A percentile compares a stretch with the other conserved stretches of the same genome.
Conservation (phyloP, 2,113 vertebrate species). For the Plectropomus leopardus region DNA sequence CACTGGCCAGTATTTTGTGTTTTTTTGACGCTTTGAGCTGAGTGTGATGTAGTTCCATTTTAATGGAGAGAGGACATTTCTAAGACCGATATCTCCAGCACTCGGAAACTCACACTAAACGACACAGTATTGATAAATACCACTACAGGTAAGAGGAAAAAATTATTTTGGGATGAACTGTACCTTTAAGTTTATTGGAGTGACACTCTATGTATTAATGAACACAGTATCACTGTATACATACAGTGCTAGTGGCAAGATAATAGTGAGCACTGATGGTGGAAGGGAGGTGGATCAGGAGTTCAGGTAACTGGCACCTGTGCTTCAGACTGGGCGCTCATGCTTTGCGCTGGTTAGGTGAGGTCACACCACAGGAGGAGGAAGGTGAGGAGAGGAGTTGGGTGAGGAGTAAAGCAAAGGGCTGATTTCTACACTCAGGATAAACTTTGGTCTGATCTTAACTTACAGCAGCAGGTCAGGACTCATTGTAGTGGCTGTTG, state of each 20-base stretch:
- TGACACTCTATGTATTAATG: background rate
- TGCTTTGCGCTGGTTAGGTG: conserved; percentile 69
- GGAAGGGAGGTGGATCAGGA: conserved; percentile 4
- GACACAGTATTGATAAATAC: too few relatives aligned
- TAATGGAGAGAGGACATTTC: too few relatives aligned
- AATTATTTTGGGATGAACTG: too few relatives aligned
- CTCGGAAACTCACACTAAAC: too few relatives aligned
- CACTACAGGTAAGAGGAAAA: too few relatives aligned
- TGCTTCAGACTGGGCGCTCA: conserved; percentile 59
- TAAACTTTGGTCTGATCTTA: background rate
- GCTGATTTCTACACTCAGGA: conserved; percentile 24
- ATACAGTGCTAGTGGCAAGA: background rate
- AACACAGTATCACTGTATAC: conserved; percentile 1
- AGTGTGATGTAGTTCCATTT: too few relatives aligned
- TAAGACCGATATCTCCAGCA: too few relatives aligned
- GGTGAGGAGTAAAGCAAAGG: conserved; percentile 35
- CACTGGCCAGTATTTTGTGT: too few relatives aligned
- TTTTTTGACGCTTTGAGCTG: too few relatives aligned
- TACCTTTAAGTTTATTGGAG: background rate
- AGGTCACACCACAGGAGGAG: conserved; percentile 65
- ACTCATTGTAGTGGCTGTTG: background rate
- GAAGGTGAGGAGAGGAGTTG: conserved; percentile 38
- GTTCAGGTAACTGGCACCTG: conserved; percentile 22
- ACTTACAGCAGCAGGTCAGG: background rate
- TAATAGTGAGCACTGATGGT: background rate